Percentiles rank a stretch among this genome's conserved stretches.
Evolutionary conservation across 2,797 vertebrate species (phyloP).

Genomic region (Alauda arvensis): DNA sequence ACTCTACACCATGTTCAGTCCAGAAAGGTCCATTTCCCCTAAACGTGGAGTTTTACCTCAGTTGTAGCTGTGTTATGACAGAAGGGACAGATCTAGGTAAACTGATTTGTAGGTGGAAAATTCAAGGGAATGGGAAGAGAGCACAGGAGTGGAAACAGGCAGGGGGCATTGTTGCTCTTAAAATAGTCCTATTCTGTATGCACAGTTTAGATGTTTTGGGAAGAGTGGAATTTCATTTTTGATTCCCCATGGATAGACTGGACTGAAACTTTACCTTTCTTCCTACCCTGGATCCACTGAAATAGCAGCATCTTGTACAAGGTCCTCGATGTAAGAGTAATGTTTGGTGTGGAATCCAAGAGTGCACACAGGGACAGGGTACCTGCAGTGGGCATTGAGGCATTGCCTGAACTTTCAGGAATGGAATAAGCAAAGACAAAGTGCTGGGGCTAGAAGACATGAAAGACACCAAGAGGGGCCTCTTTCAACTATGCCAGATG

Average conservation of each 20-base stretch:
- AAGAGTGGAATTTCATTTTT: not conserved
- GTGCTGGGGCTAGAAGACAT: not conserved
- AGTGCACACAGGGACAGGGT: not conserved
- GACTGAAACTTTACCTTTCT: not conserved
- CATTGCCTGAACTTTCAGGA: not conserved
- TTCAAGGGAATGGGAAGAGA: not conserved
- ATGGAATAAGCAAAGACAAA: not conserved
- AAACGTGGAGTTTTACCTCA: not conserved
- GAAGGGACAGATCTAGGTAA: not conserved
- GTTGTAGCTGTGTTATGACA: not conserved
- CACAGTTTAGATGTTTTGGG: not conserved
- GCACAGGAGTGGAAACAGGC: not conserved
- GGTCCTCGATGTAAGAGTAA: not conserved
- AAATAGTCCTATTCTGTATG: not conserved
- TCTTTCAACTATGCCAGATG: not conserved
- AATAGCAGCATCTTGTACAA: not conserved
- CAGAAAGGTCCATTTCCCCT: not conserved
- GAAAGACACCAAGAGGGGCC: not conserved
- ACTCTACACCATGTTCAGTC: not conserved
- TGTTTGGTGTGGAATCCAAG: not conserved
- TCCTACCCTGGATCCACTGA: not conserved
- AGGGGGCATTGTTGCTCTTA: conserved; percentile 60
- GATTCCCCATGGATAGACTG: not conserved
- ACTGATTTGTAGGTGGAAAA: not conserved
- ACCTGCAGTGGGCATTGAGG: not conserved